phyloP scores from a whole-genome alignment of 92 coral and sea anemone genomes.

The Zoanthus solanderi region DNA sequence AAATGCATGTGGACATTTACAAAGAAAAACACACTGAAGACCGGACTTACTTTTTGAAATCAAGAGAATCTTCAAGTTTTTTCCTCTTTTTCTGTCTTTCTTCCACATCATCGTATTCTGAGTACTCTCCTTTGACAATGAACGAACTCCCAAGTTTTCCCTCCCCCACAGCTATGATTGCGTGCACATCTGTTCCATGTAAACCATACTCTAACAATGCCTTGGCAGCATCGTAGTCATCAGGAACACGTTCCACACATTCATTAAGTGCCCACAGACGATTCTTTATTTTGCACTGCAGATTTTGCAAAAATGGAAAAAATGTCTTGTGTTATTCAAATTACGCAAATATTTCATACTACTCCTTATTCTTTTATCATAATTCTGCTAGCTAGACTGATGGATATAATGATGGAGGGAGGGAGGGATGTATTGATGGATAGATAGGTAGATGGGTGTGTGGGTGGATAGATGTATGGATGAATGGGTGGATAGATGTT shows the following conservation, averaged over 20 bases:
- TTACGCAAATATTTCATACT: neutral
- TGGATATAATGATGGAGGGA: too few species aligned
- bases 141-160: constrained; percentile 78
- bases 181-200: constrained; percentile 88
- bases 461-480: neutral
- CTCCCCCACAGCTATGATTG: constrained; percentile 74
- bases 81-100: constrained; percentile 58
- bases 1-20: neutral
- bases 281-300: constrained; percentile 94
- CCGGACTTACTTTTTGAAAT: constrained; percentile 73
- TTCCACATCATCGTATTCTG: constrained; percentile 61
- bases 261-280: constrained; percentile 98
- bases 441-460: neutral
- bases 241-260: constrained; percentile 97
- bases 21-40: neutral
- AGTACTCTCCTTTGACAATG: constrained; percentile 57
- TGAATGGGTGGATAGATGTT: too few species aligned
- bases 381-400: neutral
- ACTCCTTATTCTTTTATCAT: neutral
- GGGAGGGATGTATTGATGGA: neutral
- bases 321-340: neutral
- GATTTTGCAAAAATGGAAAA: neutral
- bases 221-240: constrained; percentile 89
- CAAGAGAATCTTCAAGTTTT: constrained; percentile 74
- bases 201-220: constrained; percentile 91